Evolutionary conservation across 92 coral and sea anemone genomes (phyloP).

Genomic region (Paragorgia papillata): DNA sequence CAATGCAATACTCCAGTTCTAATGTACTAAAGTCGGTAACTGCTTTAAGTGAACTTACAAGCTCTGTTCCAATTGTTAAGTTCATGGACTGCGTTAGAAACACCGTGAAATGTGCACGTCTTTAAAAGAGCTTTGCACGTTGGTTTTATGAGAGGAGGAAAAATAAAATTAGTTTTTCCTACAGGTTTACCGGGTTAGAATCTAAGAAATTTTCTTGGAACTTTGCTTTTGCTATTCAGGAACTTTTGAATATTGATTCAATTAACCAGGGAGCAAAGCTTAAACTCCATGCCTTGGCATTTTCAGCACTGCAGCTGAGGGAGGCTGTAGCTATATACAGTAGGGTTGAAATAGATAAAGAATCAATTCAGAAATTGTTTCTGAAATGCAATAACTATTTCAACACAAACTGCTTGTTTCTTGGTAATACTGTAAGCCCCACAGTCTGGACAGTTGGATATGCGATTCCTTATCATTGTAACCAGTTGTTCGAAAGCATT

Average conservation of each 20-base stretch:
- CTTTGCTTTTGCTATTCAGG: conserved; percentile 6
- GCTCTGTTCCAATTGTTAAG: conserved; percentile 35
- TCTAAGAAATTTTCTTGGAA: not conserved
- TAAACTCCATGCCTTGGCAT: conserved; percentile 2
- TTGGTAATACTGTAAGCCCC: too few species aligned
- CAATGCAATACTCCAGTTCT: conserved; percentile 52
- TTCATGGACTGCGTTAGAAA: conserved; percentile 54
- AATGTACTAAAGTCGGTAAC: conserved; percentile 46
- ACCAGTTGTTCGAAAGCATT: conserved; percentile 40
- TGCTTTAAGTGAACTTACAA: conserved; percentile 46
- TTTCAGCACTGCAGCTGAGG: not conserved
- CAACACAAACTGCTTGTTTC: conserved; percentile 30
- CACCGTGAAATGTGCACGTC: conserved; percentile 48
- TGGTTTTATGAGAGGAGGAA: conserved; percentile 1
- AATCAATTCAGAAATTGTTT: conserved; percentile 44
- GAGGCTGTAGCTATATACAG: conserved; percentile 48
- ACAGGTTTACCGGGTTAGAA: conserved; percentile 16
- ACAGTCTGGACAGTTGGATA: too few species aligned
- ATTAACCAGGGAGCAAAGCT: not conserved
- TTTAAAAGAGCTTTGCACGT: not conserved
- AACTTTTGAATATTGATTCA: not conserved
- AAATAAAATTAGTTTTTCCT: conserved; percentile 5
- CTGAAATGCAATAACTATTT: conserved; percentile 47
- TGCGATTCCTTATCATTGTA: conserved; percentile 46
- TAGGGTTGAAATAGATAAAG: conserved; percentile 51